These are phyloP conservation scores for Julus scanicus DNA, from an alignment of 2,888 invertebrate genomes.

Conservation along the genomic window DNA sequence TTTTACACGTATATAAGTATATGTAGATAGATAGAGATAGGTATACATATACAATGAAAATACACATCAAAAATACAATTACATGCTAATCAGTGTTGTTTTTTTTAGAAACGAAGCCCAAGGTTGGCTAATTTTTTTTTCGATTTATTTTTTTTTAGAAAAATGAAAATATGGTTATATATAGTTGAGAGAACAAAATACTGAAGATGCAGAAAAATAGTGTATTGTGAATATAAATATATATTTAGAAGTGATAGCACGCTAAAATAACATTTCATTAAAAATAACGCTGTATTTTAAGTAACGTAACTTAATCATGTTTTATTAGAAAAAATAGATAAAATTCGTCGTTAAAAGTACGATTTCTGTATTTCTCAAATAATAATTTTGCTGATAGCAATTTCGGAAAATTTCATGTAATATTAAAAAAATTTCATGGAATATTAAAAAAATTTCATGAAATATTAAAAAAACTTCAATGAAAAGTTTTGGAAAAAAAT, in stretches of 20 bases:
- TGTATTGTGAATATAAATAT: conserved; percentile 32
- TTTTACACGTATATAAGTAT: background rate
- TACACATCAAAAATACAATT: conserved; percentile 52
- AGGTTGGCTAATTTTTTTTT: background rate
- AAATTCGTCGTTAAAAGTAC: too few species aligned
- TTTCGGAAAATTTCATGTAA: too few species aligned
- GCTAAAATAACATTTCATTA: background rate
- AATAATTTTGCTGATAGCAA: too few species aligned
- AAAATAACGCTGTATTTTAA: background rate
- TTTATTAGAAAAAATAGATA: too few species aligned
- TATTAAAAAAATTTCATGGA: too few species aligned
- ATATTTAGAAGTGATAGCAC: background rate
- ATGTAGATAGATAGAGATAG: conserved; percentile 45
- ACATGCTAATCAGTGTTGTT: conserved; percentile 51
- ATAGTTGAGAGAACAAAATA: background rate
- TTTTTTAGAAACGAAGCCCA: background rate
- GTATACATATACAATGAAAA: conserved; percentile 51
- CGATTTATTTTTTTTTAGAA: background rate
- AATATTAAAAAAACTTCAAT: too few species aligned
- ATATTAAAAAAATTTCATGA: too few species aligned
- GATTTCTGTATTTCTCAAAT: too few species aligned
- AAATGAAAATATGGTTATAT: background rate
- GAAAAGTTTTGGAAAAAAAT: too few species aligned
- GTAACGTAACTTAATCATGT: too few species aligned
- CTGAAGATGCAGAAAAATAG: conserved; percentile 14